Evolutionary conservation across 2,888 invertebrate genomes (phyloP).

Genomic region (Rhagophthalmus giganteus): DNA sequence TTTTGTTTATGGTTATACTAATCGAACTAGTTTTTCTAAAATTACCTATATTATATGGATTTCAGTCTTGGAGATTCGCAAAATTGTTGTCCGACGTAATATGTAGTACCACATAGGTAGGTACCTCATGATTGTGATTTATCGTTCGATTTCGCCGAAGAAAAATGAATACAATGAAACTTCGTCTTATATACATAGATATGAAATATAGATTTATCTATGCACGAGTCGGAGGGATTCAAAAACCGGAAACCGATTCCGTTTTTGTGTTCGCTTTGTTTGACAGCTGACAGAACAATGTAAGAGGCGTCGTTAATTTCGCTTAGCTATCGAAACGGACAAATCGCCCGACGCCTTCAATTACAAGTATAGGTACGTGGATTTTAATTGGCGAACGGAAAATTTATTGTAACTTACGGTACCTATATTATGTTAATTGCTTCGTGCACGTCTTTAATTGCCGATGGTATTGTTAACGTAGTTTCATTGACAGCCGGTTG

Average conservation of each 20-base stretch:
- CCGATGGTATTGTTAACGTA: background rate
- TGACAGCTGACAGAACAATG: slow-evolving; percentile 29
- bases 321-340: slow-evolving; percentile 24
- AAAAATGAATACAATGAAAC: background rate
- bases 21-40: no score
- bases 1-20: no score
- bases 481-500: slow-evolving; percentile 10
- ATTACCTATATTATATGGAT: no score
- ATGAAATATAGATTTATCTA: slow-evolving; percentile 15
- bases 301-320: slow-evolving; percentile 20
- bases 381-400: slow-evolving; percentile 10
- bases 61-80: no score
- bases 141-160: no score
- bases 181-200: slow-evolving; percentile 3
- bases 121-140: background rate
- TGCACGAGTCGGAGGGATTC: slow-evolving; percentile 14
- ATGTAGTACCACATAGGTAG: background rate
- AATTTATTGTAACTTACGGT: slow-evolving; percentile 9
- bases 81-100: background rate
- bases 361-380: slow-evolving; percentile 8
- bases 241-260: slow-evolving; percentile 25
- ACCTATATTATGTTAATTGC: slow-evolving; percentile 7
- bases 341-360: slow-evolving; percentile 20
- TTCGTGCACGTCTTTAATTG: slow-evolving; percentile 3
- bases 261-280: slow-evolving; percentile 22